phyloP scores from a whole-genome alignment of 2,888 invertebrate genomes.

The Melolontha melolontha region DNA sequence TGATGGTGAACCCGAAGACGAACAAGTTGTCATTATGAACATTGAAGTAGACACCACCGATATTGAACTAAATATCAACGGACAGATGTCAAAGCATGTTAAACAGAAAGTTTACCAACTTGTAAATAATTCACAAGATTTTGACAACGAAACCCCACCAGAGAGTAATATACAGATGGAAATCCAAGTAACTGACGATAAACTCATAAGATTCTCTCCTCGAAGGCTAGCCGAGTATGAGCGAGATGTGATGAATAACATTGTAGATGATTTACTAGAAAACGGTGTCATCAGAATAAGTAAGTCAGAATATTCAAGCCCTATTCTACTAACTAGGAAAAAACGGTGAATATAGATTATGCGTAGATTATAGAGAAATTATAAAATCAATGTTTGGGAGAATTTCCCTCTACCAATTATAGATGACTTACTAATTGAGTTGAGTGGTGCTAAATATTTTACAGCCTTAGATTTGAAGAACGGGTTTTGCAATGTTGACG shows the following conservation, averaged over 20 bases:
- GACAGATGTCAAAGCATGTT: neutral
- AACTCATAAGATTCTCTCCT: conserved; percentile 14
- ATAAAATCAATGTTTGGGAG: too few relatives aligned
- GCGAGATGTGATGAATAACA: conserved; percentile 25
- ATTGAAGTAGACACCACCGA: conserved; percentile 1
- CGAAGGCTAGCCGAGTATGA: conserved; percentile 41
- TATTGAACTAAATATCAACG: neutral
- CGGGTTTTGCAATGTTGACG: too few relatives aligned
- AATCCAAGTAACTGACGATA: conserved; percentile 8
- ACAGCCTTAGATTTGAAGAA: too few relatives aligned
- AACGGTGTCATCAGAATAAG: conserved; percentile 44
- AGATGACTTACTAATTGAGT: too few relatives aligned
- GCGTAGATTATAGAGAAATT: too few relatives aligned
- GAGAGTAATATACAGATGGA: too few relatives aligned
- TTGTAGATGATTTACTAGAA: conserved; percentile 44
- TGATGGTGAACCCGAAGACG: too few relatives aligned
- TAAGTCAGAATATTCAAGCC: conserved; percentile 44
- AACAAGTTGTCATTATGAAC: neutral
- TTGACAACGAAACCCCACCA: neutral
- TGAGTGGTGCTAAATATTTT: too few relatives aligned
- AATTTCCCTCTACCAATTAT: too few relatives aligned
- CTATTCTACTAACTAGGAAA: conserved; percentile 46
- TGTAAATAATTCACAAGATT: neutral
- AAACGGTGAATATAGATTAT: too few relatives aligned
- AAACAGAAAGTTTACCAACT: conserved; percentile 2